A percentile compares a stretch with the other conserved stretches of the same genome.
Conservation (phyloP, 2,888 invertebrate genomes). For the Heliconius erato region DNA sequence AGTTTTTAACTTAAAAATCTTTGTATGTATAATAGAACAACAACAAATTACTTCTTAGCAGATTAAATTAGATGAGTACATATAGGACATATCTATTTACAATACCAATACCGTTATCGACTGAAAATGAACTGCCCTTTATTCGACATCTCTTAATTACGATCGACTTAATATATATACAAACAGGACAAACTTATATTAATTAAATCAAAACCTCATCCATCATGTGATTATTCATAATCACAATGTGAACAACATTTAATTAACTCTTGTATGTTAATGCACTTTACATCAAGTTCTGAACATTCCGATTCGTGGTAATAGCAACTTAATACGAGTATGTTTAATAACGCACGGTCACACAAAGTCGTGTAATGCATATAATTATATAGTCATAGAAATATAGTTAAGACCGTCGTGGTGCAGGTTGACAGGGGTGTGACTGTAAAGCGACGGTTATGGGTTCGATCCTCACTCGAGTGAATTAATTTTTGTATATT, state of each 20-base stretch:
- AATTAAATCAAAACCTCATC: slow-evolving; percentile 1
- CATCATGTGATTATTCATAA: neutral
- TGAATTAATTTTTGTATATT: no score
- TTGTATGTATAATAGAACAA: no score
- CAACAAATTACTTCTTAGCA: no score
- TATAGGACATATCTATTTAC: no score
- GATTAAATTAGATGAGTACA: no score
- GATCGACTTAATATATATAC: neutral
- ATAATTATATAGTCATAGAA: neutral
- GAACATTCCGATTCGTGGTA: neutral
- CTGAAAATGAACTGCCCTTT: neutral
- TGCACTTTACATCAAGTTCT: neutral
- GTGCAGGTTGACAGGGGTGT: no score
- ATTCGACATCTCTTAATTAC: neutral
- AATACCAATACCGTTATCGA: no score
- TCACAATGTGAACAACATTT: neutral
- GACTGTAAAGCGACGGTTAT: no score
- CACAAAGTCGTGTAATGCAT: neutral
- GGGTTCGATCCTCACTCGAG: no score
- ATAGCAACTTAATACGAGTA: slow-evolving; percentile 2
- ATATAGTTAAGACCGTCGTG: no score
- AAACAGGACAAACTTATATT: neutral
- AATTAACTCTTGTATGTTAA: slow-evolving; percentile 10
- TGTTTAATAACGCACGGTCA: neutral
- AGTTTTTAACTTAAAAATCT: neutral